phyloP scores from a whole-genome alignment of 23 tunicate genomes.

The Ciona savignyi region DNA sequence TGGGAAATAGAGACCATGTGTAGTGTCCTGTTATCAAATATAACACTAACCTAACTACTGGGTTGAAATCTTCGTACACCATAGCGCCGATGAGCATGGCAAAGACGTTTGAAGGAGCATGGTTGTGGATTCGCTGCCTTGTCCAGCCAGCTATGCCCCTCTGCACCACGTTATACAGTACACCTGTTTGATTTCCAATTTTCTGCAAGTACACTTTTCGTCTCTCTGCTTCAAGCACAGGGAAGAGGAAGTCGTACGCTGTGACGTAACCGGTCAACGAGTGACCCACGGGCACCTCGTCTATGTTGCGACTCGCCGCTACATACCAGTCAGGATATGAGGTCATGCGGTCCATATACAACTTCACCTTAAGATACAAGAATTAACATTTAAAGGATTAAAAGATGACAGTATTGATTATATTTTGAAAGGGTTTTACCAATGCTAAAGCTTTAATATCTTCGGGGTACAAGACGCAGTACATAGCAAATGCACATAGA shows the following conservation, averaged over 20 bases:
- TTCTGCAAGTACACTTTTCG: slow-evolving; percentile 36
- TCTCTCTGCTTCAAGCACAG: slow-evolving; percentile 16
- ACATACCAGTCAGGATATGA: slow-evolving; percentile 86
- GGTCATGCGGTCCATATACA: slow-evolving; percentile 70
- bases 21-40: no score
- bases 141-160: slow-evolving; percentile 53
- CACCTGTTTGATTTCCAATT: slow-evolving; percentile 25
- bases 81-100: slow-evolving; percentile 63
- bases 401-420: neutral
- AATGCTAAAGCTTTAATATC: slow-evolving; percentile 61
- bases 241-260: slow-evolving; percentile 77
- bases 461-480: slow-evolving; percentile 63
- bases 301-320: slow-evolving; percentile 30
- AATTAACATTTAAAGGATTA: neutral
- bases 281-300: slow-evolving; percentile 86
- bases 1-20: neutral
- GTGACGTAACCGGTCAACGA: slow-evolving; percentile 75
- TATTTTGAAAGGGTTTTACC: slow-evolving; percentile 14
- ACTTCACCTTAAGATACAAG: slow-evolving; percentile 20
- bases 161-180: slow-evolving; percentile 18
- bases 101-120: slow-evolving; percentile 58
- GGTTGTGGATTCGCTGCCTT: slow-evolving; percentile 83
- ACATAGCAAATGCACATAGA: slow-evolving; percentile 83
- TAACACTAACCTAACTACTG: slow-evolving; percentile 18
- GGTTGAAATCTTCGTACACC: slow-evolving; percentile 43